Conservation (phyloP, 2,113 vertebrate genomes). For the Sinocyclocheilus grahami region DNA sequence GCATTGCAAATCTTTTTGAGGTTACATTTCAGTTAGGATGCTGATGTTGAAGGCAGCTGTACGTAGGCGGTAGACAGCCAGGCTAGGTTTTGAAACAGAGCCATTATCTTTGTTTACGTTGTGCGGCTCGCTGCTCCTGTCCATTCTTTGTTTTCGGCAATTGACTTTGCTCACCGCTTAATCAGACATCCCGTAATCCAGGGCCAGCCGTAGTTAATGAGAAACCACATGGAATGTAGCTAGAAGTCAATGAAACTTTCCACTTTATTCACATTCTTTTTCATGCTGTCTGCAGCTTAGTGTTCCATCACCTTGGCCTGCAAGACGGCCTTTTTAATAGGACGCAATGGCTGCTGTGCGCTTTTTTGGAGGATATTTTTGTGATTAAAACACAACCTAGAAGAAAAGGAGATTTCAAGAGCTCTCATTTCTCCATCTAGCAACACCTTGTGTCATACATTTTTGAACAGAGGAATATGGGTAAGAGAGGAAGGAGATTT, state of each 20-base stretch:
- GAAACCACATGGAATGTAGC: slow-evolving; percentile 28
- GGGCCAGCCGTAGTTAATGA: slow-evolving; percentile 43
- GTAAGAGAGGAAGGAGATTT: slow-evolving; percentile 31
- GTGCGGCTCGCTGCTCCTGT: slow-evolving; percentile 13
- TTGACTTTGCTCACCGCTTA: slow-evolving; percentile 7
- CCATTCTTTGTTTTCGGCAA: slow-evolving; percentile 1
- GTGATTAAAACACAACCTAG: not conserved
- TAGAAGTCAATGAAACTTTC: slow-evolving; percentile 20
- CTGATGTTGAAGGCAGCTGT: not conserved
- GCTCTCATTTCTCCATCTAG: not conserved
- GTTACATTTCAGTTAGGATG: not conserved
- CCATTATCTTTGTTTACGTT: slow-evolving; percentile 32
- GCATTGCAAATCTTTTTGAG: not conserved
- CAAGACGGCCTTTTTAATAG: not conserved
- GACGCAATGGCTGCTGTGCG: not conserved
- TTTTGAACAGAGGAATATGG: slow-evolving; percentile 24
- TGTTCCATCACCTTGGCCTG: slow-evolving; percentile 7
- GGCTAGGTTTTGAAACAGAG: not conserved
- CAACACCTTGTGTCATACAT: slow-evolving; percentile 9
- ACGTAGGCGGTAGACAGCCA: not conserved
- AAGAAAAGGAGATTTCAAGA: not conserved
- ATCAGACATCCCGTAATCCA: slow-evolving; percentile 28
- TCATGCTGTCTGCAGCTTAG: slow-evolving; percentile 26
- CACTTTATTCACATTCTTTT: not conserved
- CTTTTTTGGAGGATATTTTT: not conserved